Base-by-base conservation (phyloP, 1,140 invertebrate genomes). In the Drosophila pectinifera region DNA sequence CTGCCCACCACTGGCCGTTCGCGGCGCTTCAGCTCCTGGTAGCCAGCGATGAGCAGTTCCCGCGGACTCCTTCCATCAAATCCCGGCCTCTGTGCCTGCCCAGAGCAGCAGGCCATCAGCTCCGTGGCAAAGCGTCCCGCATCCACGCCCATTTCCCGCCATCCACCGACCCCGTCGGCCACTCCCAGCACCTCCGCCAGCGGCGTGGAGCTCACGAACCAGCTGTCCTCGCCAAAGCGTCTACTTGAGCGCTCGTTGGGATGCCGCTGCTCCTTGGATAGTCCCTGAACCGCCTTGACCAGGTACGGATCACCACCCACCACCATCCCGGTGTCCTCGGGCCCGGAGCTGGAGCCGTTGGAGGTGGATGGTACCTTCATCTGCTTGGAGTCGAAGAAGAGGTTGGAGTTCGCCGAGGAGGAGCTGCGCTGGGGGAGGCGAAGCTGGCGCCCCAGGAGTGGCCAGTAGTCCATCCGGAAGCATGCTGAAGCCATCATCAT, bases 161-260 rank as follows among this genome's bases (percentile, higher is more conserved):
- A 88, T 13, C 62, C 70, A 28, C 83, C 83, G 14, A 86, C 83
- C 0, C 83, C 83, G 13, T 88, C 83, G 4, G 84, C 83, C 41
- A 88, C 84, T 38, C 83, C 83, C 31, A 88, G 26, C 5, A 65
- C 64, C 7, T 83, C 83, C 4, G 83, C 80, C 20, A 22, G 49
- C 2, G 76, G 72, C 24, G 83, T 80, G n/a, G 65, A 73, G 46
- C 55, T 55, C 2, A 77, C 8, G 28, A 88, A 88, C 72, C 61
- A 88, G 39, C 84, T 83, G 41, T 88, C 80, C 55, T 88, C 83
- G 2, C 83, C 83, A 41, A 48, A 88, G 0, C 84, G 76, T 5
- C 39, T 26, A 20, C 11, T 45, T 1, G n/a, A 14, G 4, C 4
- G 26, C 5, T n/a, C 14, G 4, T 14, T 31, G 2, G 10, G 20